Evolutionary conservation across 2,797 vertebrate genomes (phyloP).

Genomic region (Pogonophryne albipinna): DNA sequence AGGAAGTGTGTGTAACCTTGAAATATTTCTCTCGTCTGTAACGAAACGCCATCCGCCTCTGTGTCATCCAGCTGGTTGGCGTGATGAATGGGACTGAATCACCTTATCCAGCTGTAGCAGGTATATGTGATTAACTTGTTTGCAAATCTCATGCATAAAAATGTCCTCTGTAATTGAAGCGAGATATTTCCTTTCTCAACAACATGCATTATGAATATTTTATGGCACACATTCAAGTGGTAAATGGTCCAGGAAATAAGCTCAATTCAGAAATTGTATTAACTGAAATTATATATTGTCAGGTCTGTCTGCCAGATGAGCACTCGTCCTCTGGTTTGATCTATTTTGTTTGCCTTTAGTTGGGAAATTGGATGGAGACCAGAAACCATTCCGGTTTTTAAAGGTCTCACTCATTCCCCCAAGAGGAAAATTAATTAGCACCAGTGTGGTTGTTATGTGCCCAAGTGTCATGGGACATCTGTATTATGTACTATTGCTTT

Average conservation of each 20-base stretch:
- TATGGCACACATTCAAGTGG: constrained; percentile 70
- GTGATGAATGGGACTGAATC: constrained; percentile 72
- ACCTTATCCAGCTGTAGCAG: constrained; percentile 57
- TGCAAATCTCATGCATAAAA: constrained; percentile 75
- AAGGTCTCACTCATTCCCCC: constrained; percentile 22
- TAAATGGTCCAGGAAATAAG: constrained; percentile 73
- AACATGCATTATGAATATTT: constrained; percentile 80
- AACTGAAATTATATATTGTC: constrained; percentile 65
- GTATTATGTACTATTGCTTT: background rate
- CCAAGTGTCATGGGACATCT: constrained; percentile 33
- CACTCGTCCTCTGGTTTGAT: constrained; percentile 51
- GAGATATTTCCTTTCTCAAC: constrained; percentile 63
- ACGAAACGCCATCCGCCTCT: constrained; percentile 11
- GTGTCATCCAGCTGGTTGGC: constrained; percentile 55
- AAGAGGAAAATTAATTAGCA: constrained; percentile 49
- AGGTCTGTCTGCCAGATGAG: constrained; percentile 60
- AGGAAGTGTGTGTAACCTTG: constrained; percentile 56
- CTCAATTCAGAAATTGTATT: constrained; percentile 65
- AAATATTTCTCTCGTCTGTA: constrained; percentile 37
- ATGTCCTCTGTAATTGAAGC: constrained; percentile 70
- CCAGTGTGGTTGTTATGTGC: constrained; percentile 33
- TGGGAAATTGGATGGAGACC: constrained; percentile 43
- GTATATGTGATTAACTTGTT: constrained; percentile 59
- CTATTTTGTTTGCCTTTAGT: constrained; percentile 60
- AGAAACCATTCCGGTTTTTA: constrained; percentile 40